phyloP scores from a whole-genome alignment of 2,113 vertebrate species.

The Amphilophus citrinellus region DNA sequence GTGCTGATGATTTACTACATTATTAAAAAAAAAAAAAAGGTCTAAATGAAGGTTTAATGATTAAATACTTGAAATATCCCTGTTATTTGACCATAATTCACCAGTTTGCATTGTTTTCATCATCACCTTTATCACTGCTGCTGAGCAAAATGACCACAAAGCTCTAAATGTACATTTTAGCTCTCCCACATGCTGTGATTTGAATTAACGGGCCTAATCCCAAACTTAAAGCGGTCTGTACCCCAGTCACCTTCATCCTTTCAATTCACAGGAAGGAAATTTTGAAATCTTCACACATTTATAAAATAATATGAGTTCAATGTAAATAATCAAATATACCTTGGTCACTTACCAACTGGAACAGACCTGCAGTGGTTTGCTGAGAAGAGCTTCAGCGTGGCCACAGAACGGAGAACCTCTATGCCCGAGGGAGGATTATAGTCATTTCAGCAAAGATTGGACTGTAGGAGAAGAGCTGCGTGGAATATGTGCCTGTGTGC shows the following conservation, averaged over 20 bases:
- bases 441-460: slow-evolving; percentile 56
- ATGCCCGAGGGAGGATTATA: slow-evolving; percentile 52
- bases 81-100: neutral
- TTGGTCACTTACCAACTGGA: neutral
- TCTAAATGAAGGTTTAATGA: neutral
- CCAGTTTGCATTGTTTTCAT: neutral
- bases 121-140: neutral
- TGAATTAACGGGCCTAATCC: slow-evolving; percentile 18
- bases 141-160: neutral
- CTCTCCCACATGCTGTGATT: neutral
- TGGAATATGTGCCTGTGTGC: neutral
- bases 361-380: neutral
- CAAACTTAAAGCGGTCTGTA: neutral
- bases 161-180: neutral
- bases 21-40: fast-evolving
- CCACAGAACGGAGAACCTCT: slow-evolving; percentile 32
- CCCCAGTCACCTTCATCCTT: neutral
- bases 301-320: neutral
- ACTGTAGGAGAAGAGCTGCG: slow-evolving; percentile 34
- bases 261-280: fast-evolving
- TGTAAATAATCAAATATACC: neutral
- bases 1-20: slow-evolving; percentile 47
- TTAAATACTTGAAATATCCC: neutral
- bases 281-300: neutral
- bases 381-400: slow-evolving; percentile 9